A percentile compares a stretch with the other conserved stretches of the same genome.
phyloP scores from a whole-genome alignment of 2,113 vertebrate species.

The Bettongia penicillata region DNA sequence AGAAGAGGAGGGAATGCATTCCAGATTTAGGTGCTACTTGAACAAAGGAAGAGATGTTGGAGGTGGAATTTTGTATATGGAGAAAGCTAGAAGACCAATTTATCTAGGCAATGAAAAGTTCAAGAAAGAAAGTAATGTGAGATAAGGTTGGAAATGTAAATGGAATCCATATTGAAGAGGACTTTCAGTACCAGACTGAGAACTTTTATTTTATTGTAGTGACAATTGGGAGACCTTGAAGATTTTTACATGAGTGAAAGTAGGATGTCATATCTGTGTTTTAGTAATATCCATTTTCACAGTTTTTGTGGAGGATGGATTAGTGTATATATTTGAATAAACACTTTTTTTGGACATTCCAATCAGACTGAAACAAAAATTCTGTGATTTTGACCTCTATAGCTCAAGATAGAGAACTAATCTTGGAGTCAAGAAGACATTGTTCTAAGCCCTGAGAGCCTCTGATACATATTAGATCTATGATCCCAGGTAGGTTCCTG shows the following conservation, averaged over 20 bases:
- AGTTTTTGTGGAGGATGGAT: neutral
- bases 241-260: neutral
- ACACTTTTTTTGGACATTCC: neutral
- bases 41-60: neutral
- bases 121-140: neutral
- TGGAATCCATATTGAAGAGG: neutral
- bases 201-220: neutral
- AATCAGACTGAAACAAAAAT: neutral
- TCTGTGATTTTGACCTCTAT: neutral
- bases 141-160: neutral
- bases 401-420: neutral
- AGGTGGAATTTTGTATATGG: neutral
- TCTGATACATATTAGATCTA: neutral
- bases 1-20: neutral
- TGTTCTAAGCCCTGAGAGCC: neutral
- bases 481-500: neutral
- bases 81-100: neutral
- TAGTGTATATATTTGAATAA: neutral
- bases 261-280: neutral
- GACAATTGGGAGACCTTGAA: neutral
- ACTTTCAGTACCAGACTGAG: neutral
- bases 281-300: neutral
- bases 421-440: neutral
- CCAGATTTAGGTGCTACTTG: neutral
- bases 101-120: neutral